Percentiles rank a stretch among this genome's conserved stretches.
Evolutionary conservation across 2,797 vertebrate species (phyloP).

Genomic region (Urosaurus nigricauda): DNA sequence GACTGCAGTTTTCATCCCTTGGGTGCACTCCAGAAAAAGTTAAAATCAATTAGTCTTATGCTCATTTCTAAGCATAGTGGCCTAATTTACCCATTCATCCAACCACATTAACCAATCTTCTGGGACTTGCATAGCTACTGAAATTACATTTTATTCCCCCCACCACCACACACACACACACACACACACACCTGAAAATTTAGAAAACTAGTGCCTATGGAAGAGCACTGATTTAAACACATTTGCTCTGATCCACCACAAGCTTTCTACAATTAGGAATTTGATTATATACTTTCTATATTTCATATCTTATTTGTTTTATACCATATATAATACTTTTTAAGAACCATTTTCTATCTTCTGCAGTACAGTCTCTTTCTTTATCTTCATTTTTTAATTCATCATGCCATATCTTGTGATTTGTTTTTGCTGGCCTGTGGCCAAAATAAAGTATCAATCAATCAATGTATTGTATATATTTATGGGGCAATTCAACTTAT

Average conservation of each 20-base stretch:
- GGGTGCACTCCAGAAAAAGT: neutral
- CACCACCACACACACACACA: no score
- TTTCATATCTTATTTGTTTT: no score
- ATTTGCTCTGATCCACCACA: neutral
- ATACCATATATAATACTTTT: no score
- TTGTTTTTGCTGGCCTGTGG: no score
- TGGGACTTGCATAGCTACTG: neutral
- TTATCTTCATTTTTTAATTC: no score
- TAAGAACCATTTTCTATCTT: no score
- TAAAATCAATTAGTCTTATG: conserved; percentile 2
- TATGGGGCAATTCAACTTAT: no score
- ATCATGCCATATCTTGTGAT: no score
- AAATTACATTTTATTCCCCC: neutral
- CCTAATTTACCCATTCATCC: neutral
- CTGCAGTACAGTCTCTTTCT: no score
- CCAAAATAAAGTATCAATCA: no score
- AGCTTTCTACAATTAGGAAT: neutral
- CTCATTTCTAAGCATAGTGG: neutral
- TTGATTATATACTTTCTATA: neutral
- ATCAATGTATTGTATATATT: no score
- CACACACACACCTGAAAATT: neutral
- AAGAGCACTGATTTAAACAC: neutral
- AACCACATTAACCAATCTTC: neutral
- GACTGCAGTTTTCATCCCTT: conserved; percentile 4
- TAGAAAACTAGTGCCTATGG: neutral